Conservation (phyloP, 2,888 invertebrate genomes). For the Coronaproctus castanopsis region DNA sequence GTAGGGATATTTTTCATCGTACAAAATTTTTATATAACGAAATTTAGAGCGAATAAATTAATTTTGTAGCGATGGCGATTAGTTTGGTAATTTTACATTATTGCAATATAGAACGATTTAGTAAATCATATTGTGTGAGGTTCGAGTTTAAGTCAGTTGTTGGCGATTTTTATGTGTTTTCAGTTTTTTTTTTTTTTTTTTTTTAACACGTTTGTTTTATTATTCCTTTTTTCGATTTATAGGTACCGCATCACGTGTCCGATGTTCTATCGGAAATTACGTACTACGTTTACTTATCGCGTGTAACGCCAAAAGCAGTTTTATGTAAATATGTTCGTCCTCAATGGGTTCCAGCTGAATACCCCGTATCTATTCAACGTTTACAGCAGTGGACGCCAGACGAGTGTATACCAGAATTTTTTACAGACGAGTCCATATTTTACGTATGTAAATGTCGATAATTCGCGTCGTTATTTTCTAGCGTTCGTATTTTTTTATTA, state of each 20-base stretch:
- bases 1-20: no score
- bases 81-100: no score
- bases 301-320: slow-evolving; percentile 60
- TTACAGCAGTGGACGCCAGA: slow-evolving; percentile 96
- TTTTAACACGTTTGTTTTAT: neutral
- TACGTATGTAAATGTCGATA: no score
- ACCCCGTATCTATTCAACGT: slow-evolving; percentile 71
- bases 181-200: neutral
- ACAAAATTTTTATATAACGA: no score
- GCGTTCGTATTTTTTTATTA: neutral
- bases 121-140: no score
- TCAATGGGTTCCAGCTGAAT: slow-evolving; percentile 85
- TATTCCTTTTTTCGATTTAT: neutral
- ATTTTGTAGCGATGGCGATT: no score
- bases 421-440: slow-evolving; percentile 76
- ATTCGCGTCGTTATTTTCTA: neutral
- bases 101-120: no score
- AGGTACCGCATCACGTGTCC: slow-evolving; percentile 82
- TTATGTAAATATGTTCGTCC: slow-evolving; percentile 75
- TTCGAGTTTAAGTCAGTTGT: no score
- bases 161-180: neutral
- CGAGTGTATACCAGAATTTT: slow-evolving; percentile 96
- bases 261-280: slow-evolving; percentile 93
- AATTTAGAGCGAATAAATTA: no score
- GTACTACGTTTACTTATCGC: slow-evolving; percentile 86